Evolutionary conservation across 2,888 invertebrate species (phyloP).

Genomic region (Brachyopa scutellaris): DNA sequence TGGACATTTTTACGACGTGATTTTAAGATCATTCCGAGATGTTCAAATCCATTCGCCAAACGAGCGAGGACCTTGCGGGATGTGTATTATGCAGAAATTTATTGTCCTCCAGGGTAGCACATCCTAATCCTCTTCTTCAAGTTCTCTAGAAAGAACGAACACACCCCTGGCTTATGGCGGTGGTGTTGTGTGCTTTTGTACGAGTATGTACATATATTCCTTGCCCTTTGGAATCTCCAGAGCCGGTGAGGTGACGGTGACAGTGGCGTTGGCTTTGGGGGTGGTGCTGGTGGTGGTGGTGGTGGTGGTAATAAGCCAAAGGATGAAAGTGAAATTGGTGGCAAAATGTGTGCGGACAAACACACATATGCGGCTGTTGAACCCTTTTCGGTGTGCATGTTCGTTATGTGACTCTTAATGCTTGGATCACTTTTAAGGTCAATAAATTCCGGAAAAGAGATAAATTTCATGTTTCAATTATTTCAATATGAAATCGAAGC

Average conservation of each 20-base stretch:
- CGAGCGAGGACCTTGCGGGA: constrained; percentile 39
- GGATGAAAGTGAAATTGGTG: constrained; percentile 72
- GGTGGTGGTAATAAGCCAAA: constrained; percentile 65
- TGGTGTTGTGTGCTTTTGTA: constrained; percentile 15
- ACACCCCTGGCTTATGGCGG: constrained; percentile 26
- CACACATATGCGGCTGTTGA: constrained; percentile 25
- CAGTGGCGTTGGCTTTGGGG: too few species aligned
- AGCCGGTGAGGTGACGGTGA: constrained; percentile 1
- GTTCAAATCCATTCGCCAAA: constrained; percentile 69
- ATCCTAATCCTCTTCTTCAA: constrained; percentile 55
- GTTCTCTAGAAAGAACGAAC: constrained; percentile 16
- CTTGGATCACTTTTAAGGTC: constrained; percentile 71
- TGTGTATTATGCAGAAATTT: constrained; percentile 63
- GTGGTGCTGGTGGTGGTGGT: not conserved
- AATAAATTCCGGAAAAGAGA: constrained; percentile 69
- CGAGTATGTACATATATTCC: not conserved
- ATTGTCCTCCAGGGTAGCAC: constrained; percentile 71
- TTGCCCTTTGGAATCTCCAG: constrained; percentile 22
- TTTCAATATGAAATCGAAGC: constrained; percentile 68
- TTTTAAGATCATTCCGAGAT: constrained; percentile 73
- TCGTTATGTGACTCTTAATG: constrained; percentile 71
- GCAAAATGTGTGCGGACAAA: constrained; percentile 35
- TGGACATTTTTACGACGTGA: constrained; percentile 74
- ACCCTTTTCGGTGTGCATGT: constrained; percentile 62
- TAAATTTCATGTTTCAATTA: constrained; percentile 72